These are phyloP conservation scores for honey bee (Apis mellifera) DNA, from an alignment of 1,140 invertebrate genomes.

Conservation along the genomic window DNA sequence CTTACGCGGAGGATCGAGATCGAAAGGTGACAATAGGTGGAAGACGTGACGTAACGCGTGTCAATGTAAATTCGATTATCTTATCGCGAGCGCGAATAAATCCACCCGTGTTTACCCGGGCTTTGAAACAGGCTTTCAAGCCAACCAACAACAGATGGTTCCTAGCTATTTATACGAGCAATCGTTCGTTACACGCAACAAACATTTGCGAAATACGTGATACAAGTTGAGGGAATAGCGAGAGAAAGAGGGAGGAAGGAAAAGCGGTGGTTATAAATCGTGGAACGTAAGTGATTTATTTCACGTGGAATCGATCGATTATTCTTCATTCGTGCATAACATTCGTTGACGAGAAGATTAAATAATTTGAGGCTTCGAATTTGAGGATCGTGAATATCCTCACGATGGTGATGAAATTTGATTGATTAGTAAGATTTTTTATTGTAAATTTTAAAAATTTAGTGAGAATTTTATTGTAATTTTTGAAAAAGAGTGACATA, in stretches of 20 bases:
- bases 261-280: neutral
- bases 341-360: neutral
- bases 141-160: neutral
- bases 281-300: neutral
- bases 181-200: conserved; percentile 26
- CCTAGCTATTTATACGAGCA: conserved; percentile 27
- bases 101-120: neutral
- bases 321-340: too few species aligned
- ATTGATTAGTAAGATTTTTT: too few species aligned
- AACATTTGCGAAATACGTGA: conserved; percentile 25
- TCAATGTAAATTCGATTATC: conserved; percentile 13
- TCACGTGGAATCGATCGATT: neutral
- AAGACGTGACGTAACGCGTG: neutral
- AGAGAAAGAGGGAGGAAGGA: neutral
- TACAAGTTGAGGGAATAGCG: too few species aligned
- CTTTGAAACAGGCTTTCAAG: neutral
- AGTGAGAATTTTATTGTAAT: too few species aligned
- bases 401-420: too few species aligned
- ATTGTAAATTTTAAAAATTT: too few species aligned
- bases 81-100: conserved; percentile 3
- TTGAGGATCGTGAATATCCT: too few species aligned
- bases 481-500: too few species aligned
- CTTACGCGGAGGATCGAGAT: too few species aligned
- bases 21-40: neutral
- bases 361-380: too few species aligned